These are phyloP conservation scores for Megaceryle torquata DNA, from an alignment of 2,113 vertebrate species.

Conservation along the genomic window DNA sequence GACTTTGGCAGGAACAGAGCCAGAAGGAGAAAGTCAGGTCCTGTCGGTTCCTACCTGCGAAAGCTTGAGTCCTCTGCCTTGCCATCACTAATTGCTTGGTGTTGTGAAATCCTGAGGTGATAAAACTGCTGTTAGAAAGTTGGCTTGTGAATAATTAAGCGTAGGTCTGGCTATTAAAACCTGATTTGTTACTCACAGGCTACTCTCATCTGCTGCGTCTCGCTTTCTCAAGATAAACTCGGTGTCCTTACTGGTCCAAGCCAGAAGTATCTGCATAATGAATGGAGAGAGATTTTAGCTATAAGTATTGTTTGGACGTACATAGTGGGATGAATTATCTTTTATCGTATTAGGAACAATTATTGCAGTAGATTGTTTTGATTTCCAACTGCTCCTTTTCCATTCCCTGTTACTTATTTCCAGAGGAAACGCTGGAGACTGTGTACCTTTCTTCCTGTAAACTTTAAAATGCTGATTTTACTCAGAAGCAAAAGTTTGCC, in stretches of 20 bases:
- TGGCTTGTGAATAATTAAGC: conserved; percentile 27
- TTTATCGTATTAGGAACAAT: neutral
- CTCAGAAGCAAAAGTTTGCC: neutral
- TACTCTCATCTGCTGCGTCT: neutral
- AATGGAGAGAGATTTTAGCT: neutral
- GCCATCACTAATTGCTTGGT: conserved; percentile 19
- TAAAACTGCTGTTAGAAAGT: conserved; percentile 47
- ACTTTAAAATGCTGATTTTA: neutral
- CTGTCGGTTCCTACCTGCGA: neutral
- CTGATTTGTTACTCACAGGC: neutral
- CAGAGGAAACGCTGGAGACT: neutral
- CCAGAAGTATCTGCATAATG: neutral
- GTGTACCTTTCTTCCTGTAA: neutral
- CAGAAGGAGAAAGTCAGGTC: conserved; percentile 48
- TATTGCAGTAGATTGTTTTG: neutral
- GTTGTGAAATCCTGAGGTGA: conserved; percentile 49
- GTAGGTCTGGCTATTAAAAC: conserved; percentile 6
- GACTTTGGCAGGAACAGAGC: neutral
- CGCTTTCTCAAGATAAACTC: conserved; percentile 12
- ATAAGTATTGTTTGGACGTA: neutral
- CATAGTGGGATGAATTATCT: neutral
- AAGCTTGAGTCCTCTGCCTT: neutral
- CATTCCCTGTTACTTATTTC: neutral
- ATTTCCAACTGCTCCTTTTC: neutral
- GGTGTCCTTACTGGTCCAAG: neutral